Percentiles rank a stretch among this genome's conserved stretches.
phyloP scores from a whole-genome alignment of 2,797 vertebrate genomes.

The Epinephelus awoara region DNA sequence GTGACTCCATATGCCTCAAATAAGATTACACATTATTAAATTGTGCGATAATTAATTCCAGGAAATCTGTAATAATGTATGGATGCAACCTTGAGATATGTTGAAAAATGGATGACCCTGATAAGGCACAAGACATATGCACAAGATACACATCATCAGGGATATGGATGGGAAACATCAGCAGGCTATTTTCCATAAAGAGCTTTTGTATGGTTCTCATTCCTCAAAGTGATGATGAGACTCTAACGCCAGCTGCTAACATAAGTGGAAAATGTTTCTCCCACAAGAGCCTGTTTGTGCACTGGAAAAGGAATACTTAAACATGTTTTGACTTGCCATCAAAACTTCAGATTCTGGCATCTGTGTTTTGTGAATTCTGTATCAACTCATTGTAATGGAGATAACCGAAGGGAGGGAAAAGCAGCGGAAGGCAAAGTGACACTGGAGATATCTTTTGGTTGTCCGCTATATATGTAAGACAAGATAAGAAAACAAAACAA shows the following conservation, averaged over 20 bases:
- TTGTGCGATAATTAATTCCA: conserved; percentile 36
- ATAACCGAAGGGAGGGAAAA: background rate
- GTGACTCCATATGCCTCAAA: conserved; percentile 37
- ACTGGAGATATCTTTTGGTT: background rate
- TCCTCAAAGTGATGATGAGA: conserved; percentile 13
- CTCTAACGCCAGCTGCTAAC: background rate
- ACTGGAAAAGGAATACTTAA: conserved; percentile 17
- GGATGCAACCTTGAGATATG: conserved; percentile 2
- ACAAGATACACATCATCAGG: background rate
- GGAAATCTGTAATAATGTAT: conserved; percentile 23
- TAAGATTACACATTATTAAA: conserved; percentile 56
- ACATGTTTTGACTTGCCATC: conserved; percentile 17
- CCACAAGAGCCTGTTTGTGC: conserved; percentile 1
- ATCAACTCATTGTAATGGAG: background rate
- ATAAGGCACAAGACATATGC: background rate
- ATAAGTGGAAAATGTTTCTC: conserved; percentile 11
- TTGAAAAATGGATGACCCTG: conserved; percentile 1
- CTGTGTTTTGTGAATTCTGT: conserved; percentile 1
- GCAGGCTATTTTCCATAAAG: conserved; percentile 3
- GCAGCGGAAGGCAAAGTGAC: background rate
- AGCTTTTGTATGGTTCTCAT: background rate
- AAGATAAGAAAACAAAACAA: background rate
- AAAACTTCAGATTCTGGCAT: conserved; percentile 14
- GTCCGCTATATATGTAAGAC: background rate
- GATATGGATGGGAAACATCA: background rate